These are phyloP conservation scores for Apoda limacodes DNA, from an alignment of 2,888 invertebrate genomes.

Conservation along the genomic window DNA sequence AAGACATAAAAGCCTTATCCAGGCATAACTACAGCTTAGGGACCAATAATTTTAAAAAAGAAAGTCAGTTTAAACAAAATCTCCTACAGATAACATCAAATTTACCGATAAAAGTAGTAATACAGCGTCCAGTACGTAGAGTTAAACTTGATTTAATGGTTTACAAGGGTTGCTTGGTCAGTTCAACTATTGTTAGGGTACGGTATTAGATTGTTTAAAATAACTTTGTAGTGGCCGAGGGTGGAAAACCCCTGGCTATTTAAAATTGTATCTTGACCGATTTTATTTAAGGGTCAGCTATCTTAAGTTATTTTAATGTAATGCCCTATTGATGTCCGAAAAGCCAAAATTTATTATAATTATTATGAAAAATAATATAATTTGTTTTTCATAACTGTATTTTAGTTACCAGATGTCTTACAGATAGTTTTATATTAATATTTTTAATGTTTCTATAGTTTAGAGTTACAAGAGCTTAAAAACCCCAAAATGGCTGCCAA, in stretches of 20 bases:
- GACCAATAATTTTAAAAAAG: constrained; percentile 59
- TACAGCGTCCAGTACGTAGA: constrained; percentile 28
- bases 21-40: constrained; percentile 39
- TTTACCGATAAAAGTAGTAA: constrained; percentile 45
- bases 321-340: too few species aligned
- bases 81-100: constrained; percentile 41
- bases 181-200: constrained; percentile 24
- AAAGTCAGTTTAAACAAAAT: constrained; percentile 46
- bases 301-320: too few species aligned
- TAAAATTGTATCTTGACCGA: constrained; percentile 24
- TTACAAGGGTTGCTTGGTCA: constrained; percentile 43
- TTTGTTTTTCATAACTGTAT: too few species aligned
- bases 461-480: too few species aligned
- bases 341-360: too few species aligned
- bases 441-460: too few species aligned
- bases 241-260: constrained; percentile 33
- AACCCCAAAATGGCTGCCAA: too few species aligned
- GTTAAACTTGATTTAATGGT: constrained; percentile 48
- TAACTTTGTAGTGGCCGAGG: constrained; percentile 45
- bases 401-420: too few species aligned
- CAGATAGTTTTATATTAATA: too few species aligned
- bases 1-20: constrained; percentile 31
- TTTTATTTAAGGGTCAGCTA: too few species aligned
- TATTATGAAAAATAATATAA: too few species aligned
- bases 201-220: constrained; percentile 52